A percentile compares a stretch with the other conserved stretches of the same genome.
Evolutionary conservation across 2,113 vertebrate genomes (phyloP).

Genomic region (Tychaedon coryphoeus): DNA sequence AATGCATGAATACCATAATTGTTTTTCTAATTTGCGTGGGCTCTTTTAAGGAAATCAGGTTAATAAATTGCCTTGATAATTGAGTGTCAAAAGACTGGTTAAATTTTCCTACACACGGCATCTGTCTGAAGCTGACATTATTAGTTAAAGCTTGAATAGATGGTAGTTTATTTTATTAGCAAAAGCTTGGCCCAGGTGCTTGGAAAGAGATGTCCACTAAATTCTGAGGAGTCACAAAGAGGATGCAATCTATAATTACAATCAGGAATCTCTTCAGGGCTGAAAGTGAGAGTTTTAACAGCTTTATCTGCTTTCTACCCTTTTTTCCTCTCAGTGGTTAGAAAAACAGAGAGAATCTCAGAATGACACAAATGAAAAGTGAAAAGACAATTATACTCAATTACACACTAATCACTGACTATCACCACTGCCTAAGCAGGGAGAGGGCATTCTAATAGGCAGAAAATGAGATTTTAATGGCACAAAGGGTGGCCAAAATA

Average conservation of each 20-base stretch:
- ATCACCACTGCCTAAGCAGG: slow-evolving; percentile 86
- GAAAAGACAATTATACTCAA: slow-evolving; percentile 99
- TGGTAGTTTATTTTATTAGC: slow-evolving; percentile 73
- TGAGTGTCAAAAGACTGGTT: slow-evolving; percentile 78
- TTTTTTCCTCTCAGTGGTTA: slow-evolving; percentile 73
- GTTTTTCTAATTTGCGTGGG: slow-evolving; percentile 80
- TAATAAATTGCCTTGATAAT: slow-evolving; percentile 84
- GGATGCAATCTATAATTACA: slow-evolving; percentile 84
- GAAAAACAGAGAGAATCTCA: slow-evolving; percentile 84
- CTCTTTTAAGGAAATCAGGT: slow-evolving; percentile 73
- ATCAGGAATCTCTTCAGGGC: slow-evolving; percentile 79
- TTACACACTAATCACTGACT: slow-evolving; percentile 99
- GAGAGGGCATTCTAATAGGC: slow-evolving; percentile 95
- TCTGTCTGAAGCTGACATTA: slow-evolving; percentile 77
- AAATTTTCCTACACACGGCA: slow-evolving; percentile 70
- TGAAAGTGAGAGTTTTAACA: slow-evolving; percentile 80
- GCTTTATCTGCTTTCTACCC: slow-evolving; percentile 77
- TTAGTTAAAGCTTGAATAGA: slow-evolving; percentile 74
- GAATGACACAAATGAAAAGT: slow-evolving; percentile 99
- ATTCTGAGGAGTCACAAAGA: slow-evolving; percentile 75
- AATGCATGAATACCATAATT: slow-evolving; percentile 73
- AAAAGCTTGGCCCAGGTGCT: slow-evolving; percentile 74
- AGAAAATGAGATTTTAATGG: slow-evolving; percentile 99
- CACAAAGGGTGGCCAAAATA: slow-evolving; percentile 94
- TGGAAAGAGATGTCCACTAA: slow-evolving; percentile 62